Evolutionary conservation across 1,140 invertebrate genomes (phyloP).

Genomic region (Drosophila parabipectinata): DNA sequence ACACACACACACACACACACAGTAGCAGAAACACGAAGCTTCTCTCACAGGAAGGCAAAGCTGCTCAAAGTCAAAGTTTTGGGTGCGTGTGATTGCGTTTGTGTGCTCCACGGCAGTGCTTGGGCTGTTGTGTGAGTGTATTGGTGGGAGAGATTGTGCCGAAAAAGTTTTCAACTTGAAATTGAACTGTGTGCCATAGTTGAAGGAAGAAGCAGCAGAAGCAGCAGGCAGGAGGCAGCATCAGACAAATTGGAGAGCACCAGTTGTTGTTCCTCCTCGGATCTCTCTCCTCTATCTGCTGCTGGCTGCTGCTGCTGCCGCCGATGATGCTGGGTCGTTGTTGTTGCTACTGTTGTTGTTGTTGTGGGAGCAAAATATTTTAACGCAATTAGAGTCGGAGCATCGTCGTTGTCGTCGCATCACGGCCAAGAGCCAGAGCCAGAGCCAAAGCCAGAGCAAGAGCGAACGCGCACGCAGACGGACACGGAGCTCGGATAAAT

Average conservation of each 20-base stretch:
- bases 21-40: constrained; percentile 27
- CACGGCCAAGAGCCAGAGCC: constrained; percentile 31
- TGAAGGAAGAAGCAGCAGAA: constrained; percentile 59
- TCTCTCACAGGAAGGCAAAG: constrained; percentile 64
- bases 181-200: constrained; percentile 70
- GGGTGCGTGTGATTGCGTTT: constrained; percentile 16
- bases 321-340: constrained; percentile 35
- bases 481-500: constrained; percentile 72
- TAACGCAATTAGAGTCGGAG: constrained; percentile 78
- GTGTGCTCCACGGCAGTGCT: neutral
- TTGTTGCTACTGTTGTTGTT: constrained; percentile 60
- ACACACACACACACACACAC: constrained; percentile 11
- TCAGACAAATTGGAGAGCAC: constrained; percentile 75
- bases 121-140: constrained; percentile 4
- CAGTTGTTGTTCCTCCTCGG: constrained; percentile 29
- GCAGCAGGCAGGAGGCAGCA: constrained; percentile 37
- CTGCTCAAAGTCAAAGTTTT: constrained; percentile 52
- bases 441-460: constrained; percentile 73
- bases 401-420: constrained; percentile 46
- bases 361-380: constrained; percentile 79
- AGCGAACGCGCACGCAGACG: constrained; percentile 79
- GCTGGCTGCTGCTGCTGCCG: constrained; percentile 16
- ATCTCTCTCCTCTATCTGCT: constrained; percentile 22
- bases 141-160: constrained; percentile 41
- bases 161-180: constrained; percentile 73